These are phyloP conservation scores for Mastacembelus armatus DNA, from an alignment of 2,797 vertebrate genomes.

Conservation along the genomic window DNA sequence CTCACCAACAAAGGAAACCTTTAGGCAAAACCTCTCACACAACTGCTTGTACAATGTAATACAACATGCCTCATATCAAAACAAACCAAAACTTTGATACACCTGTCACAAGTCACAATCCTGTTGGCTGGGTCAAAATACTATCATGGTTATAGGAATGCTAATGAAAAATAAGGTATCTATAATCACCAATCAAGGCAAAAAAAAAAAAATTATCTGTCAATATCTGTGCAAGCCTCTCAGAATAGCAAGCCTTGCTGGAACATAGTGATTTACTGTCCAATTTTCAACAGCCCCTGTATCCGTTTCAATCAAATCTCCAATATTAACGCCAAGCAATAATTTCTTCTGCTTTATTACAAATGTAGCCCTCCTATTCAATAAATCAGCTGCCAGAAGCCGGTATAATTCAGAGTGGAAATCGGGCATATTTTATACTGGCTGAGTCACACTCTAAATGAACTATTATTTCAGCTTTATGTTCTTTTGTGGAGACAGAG, in stretches of 20 bases:
- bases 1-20: too few relatives aligned
- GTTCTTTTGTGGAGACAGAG: conserved; percentile 25
- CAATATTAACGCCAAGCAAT: conserved; percentile 79
- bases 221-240: conserved; percentile 69
- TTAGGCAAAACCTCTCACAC: not conserved
- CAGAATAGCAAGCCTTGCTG: conserved; percentile 54
- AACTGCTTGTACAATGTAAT: too few relatives aligned
- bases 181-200: conserved; percentile 74
- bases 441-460: conserved; percentile 69
- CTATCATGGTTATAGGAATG: conserved; percentile 48
- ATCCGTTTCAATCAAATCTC: conserved; percentile 81
- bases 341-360: conserved; percentile 79
- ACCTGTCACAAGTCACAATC: conserved; percentile 23
- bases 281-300: conserved; percentile 72
- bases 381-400: conserved; percentile 75
- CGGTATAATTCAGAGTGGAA: conserved; percentile 69
- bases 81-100: too few relatives aligned
- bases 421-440: conserved; percentile 74
- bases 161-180: conserved; percentile 76
- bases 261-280: conserved; percentile 77
- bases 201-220: conserved; percentile 70
- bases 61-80: too few relatives aligned
- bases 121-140: conserved; percentile 33
- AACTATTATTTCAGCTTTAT: conserved; percentile 70
- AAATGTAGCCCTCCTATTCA: conserved; percentile 64